Base-by-base conservation (phyloP, 2,888 invertebrate genomes). In the Hydrotaea diabolus region DNA sequence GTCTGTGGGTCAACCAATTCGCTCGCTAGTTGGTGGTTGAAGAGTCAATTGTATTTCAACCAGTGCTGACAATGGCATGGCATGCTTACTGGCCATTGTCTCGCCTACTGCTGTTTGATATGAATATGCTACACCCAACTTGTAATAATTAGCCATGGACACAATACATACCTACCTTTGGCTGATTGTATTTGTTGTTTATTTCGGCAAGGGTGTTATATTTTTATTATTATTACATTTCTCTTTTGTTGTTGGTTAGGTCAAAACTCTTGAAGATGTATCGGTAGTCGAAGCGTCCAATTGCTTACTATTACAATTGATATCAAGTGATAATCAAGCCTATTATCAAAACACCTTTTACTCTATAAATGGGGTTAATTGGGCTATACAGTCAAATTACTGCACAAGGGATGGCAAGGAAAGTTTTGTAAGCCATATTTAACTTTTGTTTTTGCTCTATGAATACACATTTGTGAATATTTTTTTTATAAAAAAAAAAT, bases 41-140 rank as follows among this genome's bases (percentile, higher is more conserved):
- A 2, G 15, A 5, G n/a, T 49, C 49, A 49, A 49, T 49, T 49
- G 49, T 49, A n/a, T n/a, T 49, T n/a, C n/a, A 49, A 49, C 49
- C 49, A 49, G 1, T 49, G 49, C n/a, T 49, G 49, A 59, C 23
- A 59, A 59, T 26, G 59, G 59, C 15, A 1, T 59, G 21, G 19
- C 66, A 21, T 66, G 66, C 19, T 43, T 17, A 9, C 5, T 66
- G 39, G 43, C 31, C 66, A 66, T 66, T 66, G 66, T 66, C 36
- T 11, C 36, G 19, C 9, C 8, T 17, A 4, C 36, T 39, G 4
- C 36, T 31, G 17, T 66, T 66, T 8, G 36, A 7, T 43, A 39
- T 39, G 59, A 26, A 59, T 57, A 23, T 15, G 49, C 2, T 23
- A 26, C 26, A 59, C 15, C 13, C 59, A 59, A 59, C 59, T 15